Evolutionary conservation across 2,113 vertebrate genomes (phyloP), one percentile per base, ranked within the genome.

Genomic region (Callipepla californica): DNA sequence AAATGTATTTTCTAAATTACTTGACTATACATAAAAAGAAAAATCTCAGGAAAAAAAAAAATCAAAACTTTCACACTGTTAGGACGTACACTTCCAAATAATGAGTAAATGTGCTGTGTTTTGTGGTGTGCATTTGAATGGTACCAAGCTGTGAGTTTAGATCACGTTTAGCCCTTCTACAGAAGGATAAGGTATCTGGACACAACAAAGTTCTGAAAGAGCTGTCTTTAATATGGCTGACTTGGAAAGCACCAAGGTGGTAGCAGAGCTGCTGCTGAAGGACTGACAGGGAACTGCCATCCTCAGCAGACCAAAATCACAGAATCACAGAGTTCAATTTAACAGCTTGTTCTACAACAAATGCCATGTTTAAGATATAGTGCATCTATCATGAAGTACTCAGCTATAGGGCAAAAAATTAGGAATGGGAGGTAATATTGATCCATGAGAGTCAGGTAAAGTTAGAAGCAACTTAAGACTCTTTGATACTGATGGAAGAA

Each of bases 221-320:
- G 87, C 81, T 93, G 83, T 81, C 89, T 93, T 90, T 87, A 70
- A 87, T 70, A 87, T 92, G 87, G 57, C 72, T 92, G 86, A 45
- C 85, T 89, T 89, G 92, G 80, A 89, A 91, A 92, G 82, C 85
- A 68, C 82, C 80, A 62, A 80, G 45, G 9, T 72, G 45, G 9
- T 75, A 51, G 61, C 53, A 50, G 7, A 48, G 26, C 68, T 91
- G 72, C 62, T 85, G 76, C 80, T 91, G 82, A 83, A 68, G 68
- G 51, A 82, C 68, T 85, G 55, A 42, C 42, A 91, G 73, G 80
- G 69, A 87, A 65, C 87, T 93, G 80, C 90, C 36, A 62, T 86
- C 62, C 80, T 84, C 75, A 75, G 38, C 38, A 51, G 63, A 32
- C 38, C 77, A 45, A 78, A 94, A n/a, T 80, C 84, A 93, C 59